These are phyloP conservation scores for Tiliqua scincoides DNA, from an alignment of 2,113 vertebrate genomes.

Conservation along the genomic window DNA sequence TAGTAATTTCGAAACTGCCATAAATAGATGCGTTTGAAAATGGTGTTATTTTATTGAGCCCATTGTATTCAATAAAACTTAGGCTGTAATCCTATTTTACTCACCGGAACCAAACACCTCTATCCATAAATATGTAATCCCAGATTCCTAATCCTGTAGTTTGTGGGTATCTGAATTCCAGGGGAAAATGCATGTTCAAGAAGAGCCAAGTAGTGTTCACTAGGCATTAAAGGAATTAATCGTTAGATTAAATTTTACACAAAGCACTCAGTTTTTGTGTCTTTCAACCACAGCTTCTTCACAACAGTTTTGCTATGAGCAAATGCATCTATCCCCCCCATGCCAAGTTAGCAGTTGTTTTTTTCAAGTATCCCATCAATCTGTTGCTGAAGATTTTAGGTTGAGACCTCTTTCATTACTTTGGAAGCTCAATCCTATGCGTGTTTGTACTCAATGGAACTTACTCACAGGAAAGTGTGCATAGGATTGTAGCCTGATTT, in stretches of 20 bases:
- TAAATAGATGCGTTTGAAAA: too few relatives aligned
- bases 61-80: too few relatives aligned
- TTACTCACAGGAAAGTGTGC: too few relatives aligned
- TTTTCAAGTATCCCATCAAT: not conserved
- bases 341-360: not conserved
- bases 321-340: not conserved
- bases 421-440: too few relatives aligned
- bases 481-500: too few relatives aligned
- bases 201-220: not conserved
- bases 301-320: not conserved
- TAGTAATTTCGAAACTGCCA: too few relatives aligned
- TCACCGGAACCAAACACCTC: too few relatives aligned
- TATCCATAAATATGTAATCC: not conserved
- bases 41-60: too few relatives aligned
- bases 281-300: not conserved
- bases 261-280: not conserved
- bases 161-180: not conserved
- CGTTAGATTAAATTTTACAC: not conserved
- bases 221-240: not conserved
- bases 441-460: too few relatives aligned
- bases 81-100: too few relatives aligned
- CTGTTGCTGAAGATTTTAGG: not conserved
- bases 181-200: too few relatives aligned
- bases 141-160: rapidly evolving
- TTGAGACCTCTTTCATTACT: not conserved